Conservation (phyloP, 2,888 invertebrate genomes). For the Pyrocoelia pectoralis region DNA sequence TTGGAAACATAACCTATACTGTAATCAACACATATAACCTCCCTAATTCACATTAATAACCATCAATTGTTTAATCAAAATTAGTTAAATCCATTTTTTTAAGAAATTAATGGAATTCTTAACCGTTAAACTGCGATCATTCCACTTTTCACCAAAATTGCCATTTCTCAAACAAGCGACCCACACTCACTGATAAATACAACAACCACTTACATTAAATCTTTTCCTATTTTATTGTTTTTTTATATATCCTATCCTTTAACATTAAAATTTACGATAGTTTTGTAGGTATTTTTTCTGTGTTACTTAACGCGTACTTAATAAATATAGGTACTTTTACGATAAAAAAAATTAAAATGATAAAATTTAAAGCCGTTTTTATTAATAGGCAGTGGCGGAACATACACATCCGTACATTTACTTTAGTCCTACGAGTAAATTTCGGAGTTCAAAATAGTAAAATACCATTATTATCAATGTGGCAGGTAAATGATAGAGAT, state of each 20-base stretch:
- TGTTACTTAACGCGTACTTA: too few species aligned
- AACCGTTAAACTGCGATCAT: slow-evolving; percentile 36
- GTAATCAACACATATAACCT: slow-evolving; percentile 57
- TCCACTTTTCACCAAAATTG: slow-evolving; percentile 51
- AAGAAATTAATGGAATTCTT: slow-evolving; percentile 15
- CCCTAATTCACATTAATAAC: slow-evolving; percentile 46
- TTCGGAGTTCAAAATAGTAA: too few species aligned
- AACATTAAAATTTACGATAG: not conserved
- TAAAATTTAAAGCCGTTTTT: too few species aligned
- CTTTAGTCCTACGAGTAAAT: too few species aligned
- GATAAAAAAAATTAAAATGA: too few species aligned
- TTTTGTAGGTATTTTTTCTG: too few species aligned
- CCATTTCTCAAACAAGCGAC: slow-evolving; percentile 56
- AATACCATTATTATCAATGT: too few species aligned
- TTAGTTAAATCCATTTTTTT: slow-evolving; percentile 36
- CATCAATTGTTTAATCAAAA: slow-evolving; percentile 37
- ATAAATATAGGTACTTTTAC: too few species aligned
- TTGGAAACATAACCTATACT: slow-evolving; percentile 71
- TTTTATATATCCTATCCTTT: too few species aligned
- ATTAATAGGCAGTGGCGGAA: too few species aligned
- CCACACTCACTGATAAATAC: slow-evolving; percentile 42
- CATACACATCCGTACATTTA: too few species aligned
- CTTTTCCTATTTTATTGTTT: not conserved
- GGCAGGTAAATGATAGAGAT: too few species aligned
- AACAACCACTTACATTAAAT: slow-evolving; percentile 30